Base-by-base conservation (phyloP, 2,888 invertebrate genomes). In the Caenorhabditis drosophilae region DNA sequence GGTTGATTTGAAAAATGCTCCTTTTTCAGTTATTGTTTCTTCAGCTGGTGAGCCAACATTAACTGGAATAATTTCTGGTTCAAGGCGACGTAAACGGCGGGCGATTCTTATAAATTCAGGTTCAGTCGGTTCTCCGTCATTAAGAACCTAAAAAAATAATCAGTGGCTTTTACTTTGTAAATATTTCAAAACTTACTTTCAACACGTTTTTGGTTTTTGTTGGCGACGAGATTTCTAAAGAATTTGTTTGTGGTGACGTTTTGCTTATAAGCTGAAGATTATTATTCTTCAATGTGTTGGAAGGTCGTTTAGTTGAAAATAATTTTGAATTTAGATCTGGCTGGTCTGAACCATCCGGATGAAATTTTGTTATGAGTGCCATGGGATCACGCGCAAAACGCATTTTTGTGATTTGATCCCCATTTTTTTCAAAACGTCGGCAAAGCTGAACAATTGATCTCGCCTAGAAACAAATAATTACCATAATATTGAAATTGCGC, bases 81-180 rank as follows among this genome's bases (percentile, higher is more conserved):
- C 54, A 26, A 48, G 56, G 44, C 66, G 40, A 9, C 66, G 55
- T 7, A 66, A 46, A 18, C 66, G 47, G 45, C 66, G 46, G 22
- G 66, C 66, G 35, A 66, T 66, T 55, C 54, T 58, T 12, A 66
- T 56, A 41, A 66, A 66, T 31, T 66, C 66, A 12, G 66, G 66
- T 23, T 66, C 66, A 22, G 31, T 40, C 26, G 46, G 44, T 3
- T 59, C 56, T 16, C 46, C 66, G 26, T 66, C 66, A 40, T 66
- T 66, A 6, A 66, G 23, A n/a, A n/a, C n/a, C n/a, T n/a, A n/a
- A n/a, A n/a, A n/a, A n/a, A n/a, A n/a, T n/a, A n/a, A n/a, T n/a
- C n/a, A n/a, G n/a, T n/a, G n/a, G n/a, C n/a, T n/a, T n/a, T n/a
- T n/a, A n/a, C n/a, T n/a, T n/a, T n/a, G n/a, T n/a, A n/a, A n/a